Base-by-base conservation (phyloP, 1,140 invertebrate genomes). In the Psilanteris sp. region DNA sequence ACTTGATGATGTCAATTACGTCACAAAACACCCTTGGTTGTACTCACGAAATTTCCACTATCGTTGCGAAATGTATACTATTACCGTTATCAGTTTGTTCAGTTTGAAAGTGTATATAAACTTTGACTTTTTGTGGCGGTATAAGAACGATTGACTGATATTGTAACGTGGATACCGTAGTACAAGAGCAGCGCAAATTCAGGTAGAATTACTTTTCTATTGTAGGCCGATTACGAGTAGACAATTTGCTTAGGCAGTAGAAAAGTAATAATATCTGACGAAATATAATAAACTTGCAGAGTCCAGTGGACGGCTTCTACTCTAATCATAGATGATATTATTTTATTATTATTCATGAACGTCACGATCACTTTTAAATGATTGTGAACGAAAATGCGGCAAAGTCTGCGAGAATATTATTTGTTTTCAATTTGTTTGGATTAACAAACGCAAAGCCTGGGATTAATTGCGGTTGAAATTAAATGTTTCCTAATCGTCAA, bases 231-330 rank as follows among this genome's bases (percentile, higher is more conserved):
- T 59, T n/a, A 10, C 14, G 2, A 20, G 18, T 20, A 20, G 41
- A 24, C 18, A 59, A 20, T 20, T 44, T 39, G 5, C 10, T 57
- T 57, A 46, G 41, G 13, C 68, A 57, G 14, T 57, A 41, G 59
- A 52, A 74, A 77, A 59, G 41, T 29, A 77, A 74, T 10, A 46
- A 13, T 71, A 57, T 44, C 52, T 39, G 54, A 52, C 11, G 27
- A 36, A 59, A 31, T 43, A 13, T 44, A 72, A 74, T 46, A 18
- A 71, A 78, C 39, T 62, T 26, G 31, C 74, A 62, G 50, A 79
- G 80, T 72, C 80, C 80, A 81, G 52, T 83, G 83, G 85, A 87
- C 84, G 85, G 82, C 75, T 81, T 71, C 81, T 84, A 85, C 67
- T 64, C 81, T 85, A 83, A 78, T 78, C 52, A 76, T 82, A 78